A percentile compares a stretch with the other conserved stretches of the same genome.
Evolutionary conservation across 2,113 vertebrate species (phyloP).

Genomic region (Siniperca knerii): DNA sequence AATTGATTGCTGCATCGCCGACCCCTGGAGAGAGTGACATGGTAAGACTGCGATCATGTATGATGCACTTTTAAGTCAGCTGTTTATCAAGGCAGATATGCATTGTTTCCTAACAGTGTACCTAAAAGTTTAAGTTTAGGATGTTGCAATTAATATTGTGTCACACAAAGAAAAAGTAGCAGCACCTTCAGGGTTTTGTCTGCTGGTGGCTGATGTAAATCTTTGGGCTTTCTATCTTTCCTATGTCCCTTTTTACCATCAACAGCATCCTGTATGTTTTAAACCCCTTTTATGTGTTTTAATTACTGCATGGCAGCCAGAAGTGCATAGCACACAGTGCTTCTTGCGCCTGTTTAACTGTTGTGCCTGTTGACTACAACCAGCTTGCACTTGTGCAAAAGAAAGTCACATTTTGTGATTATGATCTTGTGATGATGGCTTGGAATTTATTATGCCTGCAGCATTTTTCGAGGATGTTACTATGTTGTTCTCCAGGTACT

Average conservation of each 20-base stretch:
- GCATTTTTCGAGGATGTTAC: not conserved
- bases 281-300: not conserved
- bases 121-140: not conserved
- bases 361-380: not conserved
- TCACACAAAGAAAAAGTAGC: too few relatives aligned
- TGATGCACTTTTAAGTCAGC: not conserved
- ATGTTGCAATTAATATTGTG: not conserved
- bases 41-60: not conserved
- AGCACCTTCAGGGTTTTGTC: too few relatives aligned
- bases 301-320: too few relatives aligned
- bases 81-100: not conserved
- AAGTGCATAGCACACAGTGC: too few relatives aligned
- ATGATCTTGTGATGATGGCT: not conserved
- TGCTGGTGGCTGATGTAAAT: too few relatives aligned
- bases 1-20: not conserved
- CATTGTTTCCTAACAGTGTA: not conserved
- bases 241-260: not conserved
- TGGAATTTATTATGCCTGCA: not conserved
- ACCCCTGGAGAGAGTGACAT: not conserved
- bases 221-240: not conserved
- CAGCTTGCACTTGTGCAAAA: not conserved
- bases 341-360: too few relatives aligned
- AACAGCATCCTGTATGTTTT: not conserved
- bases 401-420: not conserved
- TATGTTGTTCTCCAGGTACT: too few relatives aligned